Evolutionary conservation across 2,113 vertebrate genomes (phyloP).

Genomic region (Drymodes brunneopygia): DNA sequence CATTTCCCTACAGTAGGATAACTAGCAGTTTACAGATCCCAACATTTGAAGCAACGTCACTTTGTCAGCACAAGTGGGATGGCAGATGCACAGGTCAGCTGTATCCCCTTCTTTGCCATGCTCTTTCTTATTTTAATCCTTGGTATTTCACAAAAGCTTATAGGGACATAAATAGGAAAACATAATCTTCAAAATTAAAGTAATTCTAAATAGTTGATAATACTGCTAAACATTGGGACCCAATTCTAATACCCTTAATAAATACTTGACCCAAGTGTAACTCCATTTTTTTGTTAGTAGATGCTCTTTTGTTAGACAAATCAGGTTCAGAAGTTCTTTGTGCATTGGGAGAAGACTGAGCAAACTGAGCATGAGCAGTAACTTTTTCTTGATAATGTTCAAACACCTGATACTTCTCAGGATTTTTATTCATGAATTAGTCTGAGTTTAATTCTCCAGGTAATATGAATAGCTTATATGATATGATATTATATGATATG

Average conservation of each 20-base stretch:
- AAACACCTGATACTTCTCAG: neutral
- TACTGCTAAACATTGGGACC: neutral
- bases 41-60: neutral
- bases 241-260: neutral
- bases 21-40: neutral
- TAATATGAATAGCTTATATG: neutral
- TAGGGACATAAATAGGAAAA: neutral
- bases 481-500: neutral
- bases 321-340: neutral
- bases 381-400: neutral
- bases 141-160: neutral
- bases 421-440: neutral
- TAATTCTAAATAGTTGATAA: neutral
- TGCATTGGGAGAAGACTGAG: neutral
- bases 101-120: neutral
- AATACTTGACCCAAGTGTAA: neutral
- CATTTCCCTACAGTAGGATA: neutral
- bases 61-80: neutral
- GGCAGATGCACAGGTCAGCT: neutral
- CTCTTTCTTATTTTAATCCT: neutral
- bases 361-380: neutral
- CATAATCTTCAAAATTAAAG: neutral
- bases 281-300: neutral
- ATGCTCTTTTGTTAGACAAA: neutral
- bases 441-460: neutral